Percentiles rank a stretch among this genome's conserved stretches.
These are phyloP conservation scores for Jacana jacana DNA, from an alignment of 2,113 vertebrate species.

Conservation along the genomic window DNA sequence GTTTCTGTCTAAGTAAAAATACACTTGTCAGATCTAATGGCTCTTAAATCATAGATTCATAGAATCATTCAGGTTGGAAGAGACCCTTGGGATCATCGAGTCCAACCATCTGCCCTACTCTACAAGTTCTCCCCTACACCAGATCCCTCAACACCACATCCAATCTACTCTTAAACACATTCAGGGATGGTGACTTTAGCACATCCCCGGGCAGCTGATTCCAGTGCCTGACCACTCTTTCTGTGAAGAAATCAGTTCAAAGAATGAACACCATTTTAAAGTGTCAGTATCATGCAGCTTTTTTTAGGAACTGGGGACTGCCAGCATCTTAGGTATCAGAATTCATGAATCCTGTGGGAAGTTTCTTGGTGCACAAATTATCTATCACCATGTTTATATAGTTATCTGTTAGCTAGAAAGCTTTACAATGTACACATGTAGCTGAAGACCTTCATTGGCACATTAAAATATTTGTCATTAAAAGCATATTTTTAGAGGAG, in stretches of 20 bases:
- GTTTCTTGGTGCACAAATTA: neutral
- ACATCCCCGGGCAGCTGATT: no score
- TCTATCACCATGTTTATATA: neutral
- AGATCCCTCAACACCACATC: no score
- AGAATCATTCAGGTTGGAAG: no score
- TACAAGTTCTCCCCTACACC: no score
- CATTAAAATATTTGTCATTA: neutral
- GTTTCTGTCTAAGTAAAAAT: neutral
- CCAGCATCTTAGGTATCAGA: neutral
- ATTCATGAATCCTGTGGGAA: neutral
- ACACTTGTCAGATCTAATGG: neutral
- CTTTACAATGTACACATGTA: neutral
- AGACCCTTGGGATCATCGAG: no score
- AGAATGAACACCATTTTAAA: neutral
- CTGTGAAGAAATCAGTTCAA: neutral
- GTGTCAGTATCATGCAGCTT: neutral
- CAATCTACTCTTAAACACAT: no score
- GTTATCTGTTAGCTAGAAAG: neutral
- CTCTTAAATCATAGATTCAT: neutral
- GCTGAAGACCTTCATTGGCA: neutral
- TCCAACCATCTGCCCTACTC: no score
- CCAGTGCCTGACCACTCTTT: no score
- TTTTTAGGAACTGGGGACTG: neutral
- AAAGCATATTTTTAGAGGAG: neutral
- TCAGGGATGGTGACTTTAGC: no score